Evolutionary conservation across 2,888 invertebrate genomes (phyloP).

Genomic region (Chaitophorus viminalis): DNA sequence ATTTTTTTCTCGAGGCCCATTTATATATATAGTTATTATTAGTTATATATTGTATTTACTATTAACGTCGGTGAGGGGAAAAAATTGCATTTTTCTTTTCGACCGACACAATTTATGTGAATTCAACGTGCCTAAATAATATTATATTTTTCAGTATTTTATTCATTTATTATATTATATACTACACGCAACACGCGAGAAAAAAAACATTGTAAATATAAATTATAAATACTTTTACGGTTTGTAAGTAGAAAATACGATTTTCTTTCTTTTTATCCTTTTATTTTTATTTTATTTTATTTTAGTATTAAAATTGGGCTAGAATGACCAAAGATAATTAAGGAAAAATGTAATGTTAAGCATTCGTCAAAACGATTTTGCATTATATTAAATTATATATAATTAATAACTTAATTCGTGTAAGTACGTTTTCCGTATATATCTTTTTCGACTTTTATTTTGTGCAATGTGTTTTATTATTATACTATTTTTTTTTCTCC

Average conservation of each 20-base stretch:
- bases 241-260: constrained; percentile 41
- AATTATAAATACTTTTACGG: constrained; percentile 30
- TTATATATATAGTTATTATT: constrained; percentile 17
- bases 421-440: constrained; percentile 49
- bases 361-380: constrained; percentile 25
- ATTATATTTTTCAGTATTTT: constrained; percentile 61
- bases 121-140: constrained; percentile 61
- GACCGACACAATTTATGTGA: constrained; percentile 31
- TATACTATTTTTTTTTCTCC: constrained; percentile 1
- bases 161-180: constrained; percentile 30
- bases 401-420: constrained; percentile 45
- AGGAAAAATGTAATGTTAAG: constrained; percentile 53
- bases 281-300: constrained; percentile 23
- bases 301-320: constrained; percentile 48
- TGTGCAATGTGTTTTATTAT: constrained; percentile 58
- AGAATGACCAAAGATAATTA: constrained; percentile 61
- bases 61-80: not conserved
- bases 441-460: constrained; percentile 51
- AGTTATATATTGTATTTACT: constrained; percentile 4
- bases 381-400: constrained; percentile 10
- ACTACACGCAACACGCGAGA: not conserved
- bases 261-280: constrained; percentile 2
- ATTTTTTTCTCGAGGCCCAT: constrained; percentile 17
- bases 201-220: constrained; percentile 31
- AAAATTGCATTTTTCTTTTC: constrained; percentile 7